A percentile compares a stretch with the other conserved stretches of the same genome.
Evolutionary conservation across 92 coral and sea anemone species (phyloP).

Genomic region (Epizoanthus illoricatus): DNA sequence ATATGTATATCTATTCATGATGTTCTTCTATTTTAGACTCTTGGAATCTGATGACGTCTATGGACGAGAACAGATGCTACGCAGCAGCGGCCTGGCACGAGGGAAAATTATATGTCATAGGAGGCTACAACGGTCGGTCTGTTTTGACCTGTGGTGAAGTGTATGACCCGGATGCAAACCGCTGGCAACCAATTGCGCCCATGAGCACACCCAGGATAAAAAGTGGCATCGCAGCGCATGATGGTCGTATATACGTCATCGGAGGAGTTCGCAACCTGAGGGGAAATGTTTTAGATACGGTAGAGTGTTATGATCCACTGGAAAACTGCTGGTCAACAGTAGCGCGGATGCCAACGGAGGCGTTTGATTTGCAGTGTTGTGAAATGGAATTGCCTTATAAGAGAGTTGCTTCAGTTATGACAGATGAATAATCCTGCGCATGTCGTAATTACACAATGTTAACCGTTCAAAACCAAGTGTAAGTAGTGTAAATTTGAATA

Average conservation of each 20-base stretch:
- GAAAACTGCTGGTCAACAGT: slow-evolving; percentile 64
- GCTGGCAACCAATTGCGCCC: slow-evolving; percentile 71
- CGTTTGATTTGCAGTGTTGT: slow-evolving; percentile 64
- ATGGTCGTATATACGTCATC: slow-evolving; percentile 71
- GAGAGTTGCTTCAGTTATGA: slow-evolving; percentile 54
- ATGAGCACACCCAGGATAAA: slow-evolving; percentile 76
- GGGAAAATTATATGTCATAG: slow-evolving; percentile 71
- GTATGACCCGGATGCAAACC: slow-evolving; percentile 62
- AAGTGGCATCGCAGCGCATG: slow-evolving; percentile 68
- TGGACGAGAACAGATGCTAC: slow-evolving; percentile 63
- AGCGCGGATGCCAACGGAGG: slow-evolving; percentile 59
- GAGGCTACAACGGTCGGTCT: slow-evolving; percentile 76
- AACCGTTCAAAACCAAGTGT: too few species aligned
- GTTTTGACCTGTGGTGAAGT: slow-evolving; percentile 74
- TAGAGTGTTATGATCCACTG: slow-evolving; percentile 68
- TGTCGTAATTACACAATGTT: neutral
- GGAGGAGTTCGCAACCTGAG: slow-evolving; percentile 76
- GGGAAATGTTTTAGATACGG: slow-evolving; percentile 51
- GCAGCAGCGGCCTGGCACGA: slow-evolving; percentile 68
- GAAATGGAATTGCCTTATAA: slow-evolving; percentile 52
- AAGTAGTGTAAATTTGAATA: too few species aligned
- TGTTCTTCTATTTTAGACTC: slow-evolving; percentile 48
- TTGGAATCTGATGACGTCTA: slow-evolving; percentile 71
- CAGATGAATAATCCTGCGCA: neutral
- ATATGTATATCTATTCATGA: too few species aligned